Evolutionary conservation across 2,797 vertebrate genomes (phyloP).

Genomic region (Diplodus sargus): DNA sequence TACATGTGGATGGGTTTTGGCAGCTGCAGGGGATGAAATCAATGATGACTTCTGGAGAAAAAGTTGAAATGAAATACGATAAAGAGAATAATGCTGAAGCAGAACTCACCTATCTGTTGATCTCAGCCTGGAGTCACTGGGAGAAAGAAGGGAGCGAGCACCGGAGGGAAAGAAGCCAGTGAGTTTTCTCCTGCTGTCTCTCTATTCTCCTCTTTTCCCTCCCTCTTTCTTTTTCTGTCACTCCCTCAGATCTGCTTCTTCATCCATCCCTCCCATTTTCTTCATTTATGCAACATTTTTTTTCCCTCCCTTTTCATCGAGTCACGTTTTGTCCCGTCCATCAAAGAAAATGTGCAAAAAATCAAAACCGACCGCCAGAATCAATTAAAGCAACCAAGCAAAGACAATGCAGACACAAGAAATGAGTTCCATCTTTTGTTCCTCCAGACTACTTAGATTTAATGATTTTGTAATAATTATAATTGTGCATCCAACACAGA

Average conservation of each 20-base stretch:
- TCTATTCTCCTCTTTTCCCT: slow-evolving; percentile 78
- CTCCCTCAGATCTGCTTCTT: slow-evolving; percentile 71
- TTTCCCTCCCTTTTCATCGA: slow-evolving; percentile 18
- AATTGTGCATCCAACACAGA: not conserved
- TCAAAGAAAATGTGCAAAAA: slow-evolving; percentile 23
- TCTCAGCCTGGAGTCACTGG: slow-evolving; percentile 69
- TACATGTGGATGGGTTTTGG: not conserved
- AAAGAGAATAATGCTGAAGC: slow-evolving; percentile 3
- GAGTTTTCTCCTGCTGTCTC: slow-evolving; percentile 70
- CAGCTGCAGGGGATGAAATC: not conserved
- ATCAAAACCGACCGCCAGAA: slow-evolving; percentile 5
- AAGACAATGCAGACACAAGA: not conserved
- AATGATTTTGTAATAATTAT: not conserved
- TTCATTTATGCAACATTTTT: slow-evolving; percentile 45
- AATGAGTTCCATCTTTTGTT: not conserved
- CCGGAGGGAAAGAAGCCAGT: slow-evolving; percentile 62
- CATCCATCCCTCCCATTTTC: slow-evolving; percentile 72
- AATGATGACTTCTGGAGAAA: not conserved
- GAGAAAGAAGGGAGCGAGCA: slow-evolving; percentile 65
- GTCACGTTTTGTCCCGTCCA: slow-evolving; percentile 41
- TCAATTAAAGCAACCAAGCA: slow-evolving; percentile 5
- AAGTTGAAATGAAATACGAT: not conserved
- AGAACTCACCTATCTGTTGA: slow-evolving; percentile 74
- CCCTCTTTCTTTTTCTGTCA: slow-evolving; percentile 76
- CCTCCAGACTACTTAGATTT: not conserved